Conservation (phyloP, 2,888 invertebrate species). For the Proisotoma minuta region DNA sequence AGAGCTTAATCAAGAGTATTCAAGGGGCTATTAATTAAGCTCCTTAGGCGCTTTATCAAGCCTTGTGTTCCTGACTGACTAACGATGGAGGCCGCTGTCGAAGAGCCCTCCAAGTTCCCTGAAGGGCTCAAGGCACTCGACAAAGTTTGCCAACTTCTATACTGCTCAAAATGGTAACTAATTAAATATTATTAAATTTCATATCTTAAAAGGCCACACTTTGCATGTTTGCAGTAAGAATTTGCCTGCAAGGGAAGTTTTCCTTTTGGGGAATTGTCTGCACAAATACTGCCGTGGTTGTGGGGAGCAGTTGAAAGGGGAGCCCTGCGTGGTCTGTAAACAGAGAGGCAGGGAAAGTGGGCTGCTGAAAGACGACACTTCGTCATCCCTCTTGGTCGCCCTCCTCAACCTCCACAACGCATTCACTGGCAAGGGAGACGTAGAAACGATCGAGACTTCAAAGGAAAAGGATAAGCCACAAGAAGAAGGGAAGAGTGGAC, state of each 20-base stretch:
- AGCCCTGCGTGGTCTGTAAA: constrained; percentile 13
- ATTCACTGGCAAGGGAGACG: neutral
- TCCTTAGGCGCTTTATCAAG: too few relatives aligned
- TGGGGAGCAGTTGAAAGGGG: neutral
- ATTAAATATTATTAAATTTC: neutral
- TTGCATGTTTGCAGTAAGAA: constrained; percentile 3
- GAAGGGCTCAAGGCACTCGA: neutral
- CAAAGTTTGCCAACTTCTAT: neutral
- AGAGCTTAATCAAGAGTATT: too few relatives aligned
- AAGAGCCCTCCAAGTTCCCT: neutral
- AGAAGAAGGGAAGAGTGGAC: too few relatives aligned
- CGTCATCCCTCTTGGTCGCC: neutral
- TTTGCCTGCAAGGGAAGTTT: constrained; percentile 6
- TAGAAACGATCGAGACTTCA: neutral
- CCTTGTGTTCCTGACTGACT: too few relatives aligned
- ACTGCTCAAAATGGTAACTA: constrained; percentile 21
- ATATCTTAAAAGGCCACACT: too few relatives aligned
- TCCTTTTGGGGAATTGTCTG: constrained; percentile 10
- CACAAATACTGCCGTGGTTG: constrained; percentile 24
- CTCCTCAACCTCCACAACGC: too few relatives aligned
- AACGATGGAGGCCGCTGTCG: neutral
- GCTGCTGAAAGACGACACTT: neutral
- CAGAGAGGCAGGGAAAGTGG: neutral
- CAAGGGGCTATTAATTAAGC: too few relatives aligned
- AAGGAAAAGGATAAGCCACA: neutral